Evolutionary conservation across 2,797 vertebrate species (phyloP), one percentile per base, ranked within the genome.

Genomic region (Anguilla pacifica): DNA sequence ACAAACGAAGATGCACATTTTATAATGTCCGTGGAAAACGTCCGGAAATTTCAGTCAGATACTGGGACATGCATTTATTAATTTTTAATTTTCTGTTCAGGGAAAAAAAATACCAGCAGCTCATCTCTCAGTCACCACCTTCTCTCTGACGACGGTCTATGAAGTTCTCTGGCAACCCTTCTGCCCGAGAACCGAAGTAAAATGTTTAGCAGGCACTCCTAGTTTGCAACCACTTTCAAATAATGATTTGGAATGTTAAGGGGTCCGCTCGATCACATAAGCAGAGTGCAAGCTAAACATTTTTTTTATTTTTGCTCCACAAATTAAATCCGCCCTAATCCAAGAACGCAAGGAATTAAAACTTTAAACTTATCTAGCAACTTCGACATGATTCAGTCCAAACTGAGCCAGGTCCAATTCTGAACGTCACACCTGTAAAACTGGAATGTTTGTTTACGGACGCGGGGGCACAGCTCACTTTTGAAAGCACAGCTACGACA

Each of bases 371-470:
- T 35, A 86, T 85, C 49, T 79, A 89, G 87, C 87, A 86, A 70
- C 88, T 19, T 84, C 25, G 35, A 88, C 70, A 87, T 87, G 86
- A 55, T 64, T 83, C 87, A 53, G 49, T 88, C 70, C 43, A 57
- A 83, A 85, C 31, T 31, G 70, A 82, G 89, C 87, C 79, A 39
- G 85, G 79, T 49, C 49, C 43, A 25, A 55, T 3, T 22, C 86
- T 6, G 59, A 88, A 64, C 10, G 13, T 89, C 88, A 91, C 88
- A 53, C 90, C 90, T 85, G 90, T 89, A 90, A 39, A 86, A 92
- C 94, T 91, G 94, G 94, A 96, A 95, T 94, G 95, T 94, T 87
- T 90, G 6, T n/a, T 46, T 57, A 74, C 22, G 67, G 49, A 43
- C 46, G 84, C 39, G 15, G 55, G 57, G 57, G 59, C 22, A 35